These are phyloP conservation scores for Agriopis marginaria DNA, from an alignment of 2,888 invertebrate species.

Conservation along the genomic window DNA sequence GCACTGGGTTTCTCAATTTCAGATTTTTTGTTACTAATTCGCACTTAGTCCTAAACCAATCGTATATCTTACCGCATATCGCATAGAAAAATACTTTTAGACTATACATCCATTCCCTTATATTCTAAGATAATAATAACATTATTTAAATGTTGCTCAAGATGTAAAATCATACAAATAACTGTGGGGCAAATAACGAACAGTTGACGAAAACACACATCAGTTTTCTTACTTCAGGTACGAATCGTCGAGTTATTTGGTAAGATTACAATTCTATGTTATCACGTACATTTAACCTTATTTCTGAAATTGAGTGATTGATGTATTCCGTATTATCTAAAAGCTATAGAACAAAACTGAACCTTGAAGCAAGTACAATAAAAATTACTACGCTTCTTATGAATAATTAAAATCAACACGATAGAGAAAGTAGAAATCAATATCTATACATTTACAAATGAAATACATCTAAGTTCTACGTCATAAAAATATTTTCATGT, in stretches of 20 bases:
- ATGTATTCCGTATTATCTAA: too few relatives aligned
- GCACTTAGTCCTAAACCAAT: slow-evolving; percentile 7
- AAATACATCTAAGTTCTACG: slow-evolving; percentile 53
- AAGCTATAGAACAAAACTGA: too few relatives aligned
- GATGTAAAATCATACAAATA: neutral
- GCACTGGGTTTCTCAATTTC: neutral
- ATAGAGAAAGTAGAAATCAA: slow-evolving; percentile 23
- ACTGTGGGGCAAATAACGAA: neutral
- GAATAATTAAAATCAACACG: slow-evolving; percentile 3
- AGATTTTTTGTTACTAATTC: neutral
- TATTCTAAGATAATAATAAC: slow-evolving; percentile 22
- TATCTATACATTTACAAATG: slow-evolving; percentile 48
- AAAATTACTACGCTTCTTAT: slow-evolving; percentile 6
- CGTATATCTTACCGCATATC: slow-evolving; percentile 38
- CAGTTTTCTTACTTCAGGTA: neutral
- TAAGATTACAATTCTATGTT: neutral
- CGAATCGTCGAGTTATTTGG: neutral
- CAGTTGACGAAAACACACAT: neutral
- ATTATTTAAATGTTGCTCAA: neutral
- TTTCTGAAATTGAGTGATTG: neutral
- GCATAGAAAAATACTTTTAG: slow-evolving; percentile 49
- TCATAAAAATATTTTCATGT: slow-evolving; percentile 49
- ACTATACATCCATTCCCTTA: slow-evolving; percentile 39
- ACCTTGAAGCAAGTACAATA: neutral
- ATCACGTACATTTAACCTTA: neutral